Evolutionary conservation across 2,888 invertebrate species (phyloP).

Genomic region (Drosophila fulvimacula): DNA sequence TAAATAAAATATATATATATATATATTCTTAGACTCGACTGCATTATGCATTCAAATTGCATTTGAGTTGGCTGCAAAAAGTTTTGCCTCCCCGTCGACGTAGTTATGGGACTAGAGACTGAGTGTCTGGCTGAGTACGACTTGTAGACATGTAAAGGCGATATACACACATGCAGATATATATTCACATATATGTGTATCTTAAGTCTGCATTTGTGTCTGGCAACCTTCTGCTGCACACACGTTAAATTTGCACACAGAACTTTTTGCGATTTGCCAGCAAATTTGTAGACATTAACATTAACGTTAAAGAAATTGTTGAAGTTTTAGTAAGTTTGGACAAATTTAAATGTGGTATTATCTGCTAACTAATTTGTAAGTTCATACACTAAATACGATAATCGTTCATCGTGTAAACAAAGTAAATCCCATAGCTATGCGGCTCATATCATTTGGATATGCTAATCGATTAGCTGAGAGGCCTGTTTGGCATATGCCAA

Average conservation of each 20-base stretch:
- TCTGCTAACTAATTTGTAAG: background rate
- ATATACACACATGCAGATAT: slow-evolving; percentile 19
- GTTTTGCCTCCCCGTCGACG: slow-evolving; percentile 29
- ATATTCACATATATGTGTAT: slow-evolving; percentile 6
- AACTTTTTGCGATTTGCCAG: slow-evolving; percentile 37
- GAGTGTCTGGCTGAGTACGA: slow-evolving; percentile 42
- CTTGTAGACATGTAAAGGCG: slow-evolving; percentile 51
- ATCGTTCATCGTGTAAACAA: slow-evolving; percentile 6
- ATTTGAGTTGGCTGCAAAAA: slow-evolving; percentile 55
- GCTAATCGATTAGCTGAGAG: slow-evolving; percentile 60
- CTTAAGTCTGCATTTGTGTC: slow-evolving; percentile 41
- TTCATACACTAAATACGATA: background rate
- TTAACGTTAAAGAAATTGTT: slow-evolving; percentile 37
- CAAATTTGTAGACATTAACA: slow-evolving; percentile 53
- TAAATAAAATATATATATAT: slow-evolving; percentile 14
- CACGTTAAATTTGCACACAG: slow-evolving; percentile 26
- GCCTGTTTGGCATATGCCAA: slow-evolving; percentile 46
- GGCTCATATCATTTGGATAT: slow-evolving; percentile 14
- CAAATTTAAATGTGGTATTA: background rate
- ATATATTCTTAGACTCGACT: slow-evolving; percentile 20
- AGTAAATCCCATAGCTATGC: slow-evolving; percentile 2
- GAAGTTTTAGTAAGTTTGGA: slow-evolving; percentile 25
- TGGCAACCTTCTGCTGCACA: slow-evolving; percentile 48
- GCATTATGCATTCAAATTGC: slow-evolving; percentile 65
- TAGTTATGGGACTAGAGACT: slow-evolving; percentile 21